Percentiles rank a stretch among this genome's conserved stretches.
Conservation (phyloP, 2,888 invertebrate species). For the Synanthedon myopaeformis region DNA sequence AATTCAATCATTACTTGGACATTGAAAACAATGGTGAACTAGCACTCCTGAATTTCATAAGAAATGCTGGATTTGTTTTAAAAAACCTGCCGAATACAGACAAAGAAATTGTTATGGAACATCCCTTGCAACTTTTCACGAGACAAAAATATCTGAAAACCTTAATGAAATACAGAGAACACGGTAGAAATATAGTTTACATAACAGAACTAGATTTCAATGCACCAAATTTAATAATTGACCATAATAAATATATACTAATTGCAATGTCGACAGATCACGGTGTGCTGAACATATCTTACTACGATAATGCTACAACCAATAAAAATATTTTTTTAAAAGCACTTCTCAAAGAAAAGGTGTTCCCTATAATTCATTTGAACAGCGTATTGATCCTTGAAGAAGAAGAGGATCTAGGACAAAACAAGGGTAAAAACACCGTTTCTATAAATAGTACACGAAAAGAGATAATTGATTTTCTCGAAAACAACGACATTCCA, state of each 20-base stretch:
- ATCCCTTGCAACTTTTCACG: constrained; percentile 4
- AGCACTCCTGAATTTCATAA: background rate
- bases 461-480: constrained; percentile 2
- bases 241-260: background rate
- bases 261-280: background rate
- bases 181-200: constrained; percentile 3
- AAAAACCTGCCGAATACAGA: background rate
- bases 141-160: constrained; percentile 3
- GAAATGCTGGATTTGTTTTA: background rate
- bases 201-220: background rate
- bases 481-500: constrained; percentile 1
- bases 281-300: no score
- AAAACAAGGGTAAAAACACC: background rate
- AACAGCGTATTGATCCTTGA: constrained; percentile 3
- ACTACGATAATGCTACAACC: no score
- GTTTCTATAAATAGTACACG: background rate
- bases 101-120: constrained; percentile 5
- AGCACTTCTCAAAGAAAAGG: background rate
- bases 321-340: background rate
- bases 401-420: background rate
- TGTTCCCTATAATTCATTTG: constrained; percentile 1
- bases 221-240: no score
- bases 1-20: background rate
- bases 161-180: constrained; percentile 2
- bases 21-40: no score